Base-by-base conservation (phyloP, 2,113 vertebrate species). In the Ammospiza caudacuta region DNA sequence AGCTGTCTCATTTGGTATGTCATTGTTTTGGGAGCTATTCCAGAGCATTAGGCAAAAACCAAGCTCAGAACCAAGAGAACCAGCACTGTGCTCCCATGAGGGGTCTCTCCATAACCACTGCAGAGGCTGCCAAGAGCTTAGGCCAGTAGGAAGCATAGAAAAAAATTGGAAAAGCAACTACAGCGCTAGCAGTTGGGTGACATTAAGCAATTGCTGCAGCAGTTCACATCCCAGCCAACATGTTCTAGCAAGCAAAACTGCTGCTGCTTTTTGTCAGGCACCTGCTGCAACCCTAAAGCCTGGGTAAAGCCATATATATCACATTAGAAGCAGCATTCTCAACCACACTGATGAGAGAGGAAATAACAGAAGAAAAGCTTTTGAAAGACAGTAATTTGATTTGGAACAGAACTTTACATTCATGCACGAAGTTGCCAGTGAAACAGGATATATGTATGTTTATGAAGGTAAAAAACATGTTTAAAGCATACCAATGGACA, bases 251-350 rank as follows among this genome's bases (percentile, higher is more conserved):
- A 91, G 46, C 31, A 80, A 75, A 87, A 33, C 18, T 55, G 16
- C 35, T 52, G 52, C 46, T 29, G n/a, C 27, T 44, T 89, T 83
- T 54, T 55, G 19, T 62, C 52, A 61, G 20, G 31, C 11, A 46
- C 5, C 57, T 41, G 41, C 54, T 61, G 39, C 3, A 3, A 81
- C 25, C 11, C 23, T 24, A 3, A 67, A 44, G 39, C 17, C 22
- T 2, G 3, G 27, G 10, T 46, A 78, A 70, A 33, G 58, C 44
- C 0, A 0, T 16, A 39, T 17, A 61, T 47, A 19, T 17, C 7
- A 12, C 24, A 27, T 19, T 25, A 59, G 31, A 84, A 74, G 24
- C 27, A 73, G 31, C 39, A 67, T 41, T 90, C 61, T 84, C 43
- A 76, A 57, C 23, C 28, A 57, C 35, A 47, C 57, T 25, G 24